Base-by-base conservation (phyloP, 2,797 vertebrate species). In the Pipistrellus kuhlii region DNA sequence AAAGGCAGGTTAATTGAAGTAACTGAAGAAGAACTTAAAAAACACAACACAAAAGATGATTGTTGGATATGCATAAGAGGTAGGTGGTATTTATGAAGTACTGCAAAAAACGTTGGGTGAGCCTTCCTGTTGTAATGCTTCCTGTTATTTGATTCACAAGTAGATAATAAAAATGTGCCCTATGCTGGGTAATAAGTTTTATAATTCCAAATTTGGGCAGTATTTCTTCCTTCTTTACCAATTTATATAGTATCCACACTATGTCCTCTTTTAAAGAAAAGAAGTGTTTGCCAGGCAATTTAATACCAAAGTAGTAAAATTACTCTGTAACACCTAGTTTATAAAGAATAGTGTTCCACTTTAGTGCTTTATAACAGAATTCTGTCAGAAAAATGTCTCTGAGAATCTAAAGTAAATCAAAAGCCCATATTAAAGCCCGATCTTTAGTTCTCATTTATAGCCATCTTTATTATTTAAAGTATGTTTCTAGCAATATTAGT, bases 21-120 rank as follows among this genome's bases (percentile, higher is more conserved):
- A 17, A 99, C 99, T 0, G 98, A 99, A 95, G 99, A 99, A 75
- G 99, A 99, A 94, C 98, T 99, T 84, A 97, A 98, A 94, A 99
- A 98, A 89, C 99, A 99, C 98, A 99, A 99, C 97, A 99, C 91
- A 32, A 98, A 98, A 94, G 98, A 98, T 0, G 99, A 99, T 97
- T 99, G 99, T 97, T 99, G 99, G 99, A 99, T 99, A 72, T 99
- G 99, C 96, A 99, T 99, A 97, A 98, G 99, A 99, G 99, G 99
- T 99, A 96, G 94, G 98, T 97, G 53, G 30, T 55, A 73, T 78
- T 91, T 77, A 72, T 53, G 84, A 23, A 73, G 20, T 73, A n/a
- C 18, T 59, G 55, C 11, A 68, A 6, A 86, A 59, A 11, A 44
- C 66, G n/a, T 84, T 32, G 35, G 20, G 6, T 90, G 8, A 27